Evolutionary conservation across 2,888 invertebrate species (phyloP).

Genomic region (Phengaris alcon): DNA sequence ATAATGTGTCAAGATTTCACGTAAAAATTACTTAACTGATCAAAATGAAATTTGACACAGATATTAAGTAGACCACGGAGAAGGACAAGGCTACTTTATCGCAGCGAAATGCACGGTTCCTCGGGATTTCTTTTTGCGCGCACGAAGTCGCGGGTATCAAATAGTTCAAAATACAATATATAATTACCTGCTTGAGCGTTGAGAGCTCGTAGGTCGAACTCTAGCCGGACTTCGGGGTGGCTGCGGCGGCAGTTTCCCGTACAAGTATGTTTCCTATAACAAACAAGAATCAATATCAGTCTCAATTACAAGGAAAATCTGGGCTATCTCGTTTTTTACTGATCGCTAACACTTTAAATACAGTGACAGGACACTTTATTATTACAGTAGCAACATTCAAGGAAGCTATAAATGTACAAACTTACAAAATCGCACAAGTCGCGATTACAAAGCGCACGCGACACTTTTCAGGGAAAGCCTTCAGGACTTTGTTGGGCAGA

Average conservation of each 20-base stretch:
- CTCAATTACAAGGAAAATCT: background rate
- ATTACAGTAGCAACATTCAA: background rate
- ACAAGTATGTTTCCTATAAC: conserved; percentile 93
- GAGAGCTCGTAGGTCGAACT: conserved; percentile 82
- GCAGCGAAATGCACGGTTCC: no score
- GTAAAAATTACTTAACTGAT: no score
- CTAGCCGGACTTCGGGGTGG: conserved; percentile 93
- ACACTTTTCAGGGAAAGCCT: background rate
- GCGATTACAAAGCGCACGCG: background rate
- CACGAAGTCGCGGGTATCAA: no score
- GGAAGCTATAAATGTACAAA: background rate
- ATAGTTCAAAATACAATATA: background rate
- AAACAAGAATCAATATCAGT: conserved; percentile 28
- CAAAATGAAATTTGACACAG: no score
- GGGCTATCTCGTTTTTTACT: background rate
- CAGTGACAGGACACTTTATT: background rate
- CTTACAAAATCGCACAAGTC: background rate
- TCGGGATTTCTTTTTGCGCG: no score
- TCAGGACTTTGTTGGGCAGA: background rate
- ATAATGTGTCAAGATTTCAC: no score
- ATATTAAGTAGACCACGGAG: no score
- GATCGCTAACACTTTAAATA: background rate
- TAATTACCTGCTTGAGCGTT: conserved; percentile 86
- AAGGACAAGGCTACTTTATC: no score
- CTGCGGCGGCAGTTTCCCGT: conserved; percentile 83